Evolutionary conservation across 2,888 invertebrate species (phyloP).

Genomic region (Sialis lutaria): DNA sequence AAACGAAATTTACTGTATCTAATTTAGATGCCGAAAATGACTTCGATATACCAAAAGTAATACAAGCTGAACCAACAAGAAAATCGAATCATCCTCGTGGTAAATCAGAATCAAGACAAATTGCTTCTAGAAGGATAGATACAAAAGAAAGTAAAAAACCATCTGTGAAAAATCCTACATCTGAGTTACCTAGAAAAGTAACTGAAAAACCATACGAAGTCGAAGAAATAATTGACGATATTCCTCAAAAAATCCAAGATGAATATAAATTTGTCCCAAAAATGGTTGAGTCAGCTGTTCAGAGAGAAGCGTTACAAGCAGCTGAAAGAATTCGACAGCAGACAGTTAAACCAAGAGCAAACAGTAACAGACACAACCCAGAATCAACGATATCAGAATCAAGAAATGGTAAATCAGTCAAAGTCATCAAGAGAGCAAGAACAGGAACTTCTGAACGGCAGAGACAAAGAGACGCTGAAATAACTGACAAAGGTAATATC

Average conservation of each 20-base stretch:
- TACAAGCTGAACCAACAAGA: slow-evolving; percentile 6
- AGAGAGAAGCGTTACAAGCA: background rate
- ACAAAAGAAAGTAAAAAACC: background rate
- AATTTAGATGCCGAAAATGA: slow-evolving; percentile 16
- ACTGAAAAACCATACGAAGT: slow-evolving; percentile 18
- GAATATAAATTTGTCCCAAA: slow-evolving; percentile 3
- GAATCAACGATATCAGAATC: background rate
- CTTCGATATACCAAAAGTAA: slow-evolving; percentile 9
- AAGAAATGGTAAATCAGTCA: background rate
- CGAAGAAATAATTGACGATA: slow-evolving; percentile 22
- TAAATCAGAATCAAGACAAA: slow-evolving; percentile 11
- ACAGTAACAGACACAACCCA: background rate
- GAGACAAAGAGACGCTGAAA: background rate
- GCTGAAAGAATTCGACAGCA: slow-evolving; percentile 2
- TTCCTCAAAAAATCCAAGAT: slow-evolving; percentile 17
- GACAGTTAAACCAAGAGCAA: background rate
- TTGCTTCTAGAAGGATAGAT: slow-evolving; percentile 9
- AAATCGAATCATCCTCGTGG: slow-evolving; percentile 12
- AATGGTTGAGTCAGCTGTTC: background rate
- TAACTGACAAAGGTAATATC: background rate
- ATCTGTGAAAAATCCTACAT: background rate
- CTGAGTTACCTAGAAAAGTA: slow-evolving; percentile 3
- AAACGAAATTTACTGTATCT: slow-evolving; percentile 19
- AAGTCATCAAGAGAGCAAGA: background rate
- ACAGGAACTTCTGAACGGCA: background rate